Base-by-base conservation (phyloP, 2,888 invertebrate species). In the Nebria salina region DNA sequence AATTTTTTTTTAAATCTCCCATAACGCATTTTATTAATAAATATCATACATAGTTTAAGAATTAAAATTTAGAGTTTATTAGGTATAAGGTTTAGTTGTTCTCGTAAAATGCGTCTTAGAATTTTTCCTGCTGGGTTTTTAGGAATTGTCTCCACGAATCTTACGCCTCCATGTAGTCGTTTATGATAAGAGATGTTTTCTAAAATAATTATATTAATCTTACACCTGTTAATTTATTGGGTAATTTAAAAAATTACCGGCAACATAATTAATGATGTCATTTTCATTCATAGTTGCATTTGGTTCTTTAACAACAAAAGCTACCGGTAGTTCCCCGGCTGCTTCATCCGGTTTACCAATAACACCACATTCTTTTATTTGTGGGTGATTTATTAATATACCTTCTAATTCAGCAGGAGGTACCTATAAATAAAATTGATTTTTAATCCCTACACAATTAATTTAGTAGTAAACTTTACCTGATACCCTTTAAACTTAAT, bases 401-500 rank as follows among this genome's bases (percentile, higher is more conserved):
- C 93, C 93, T 88, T 98, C 97, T 66, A 98, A 88, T 89, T 97
- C 97, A 0, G 97, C 96, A 2, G 97, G 97, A 0, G 97, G 94
- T 65, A 93, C 93, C 93, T 34, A 34, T 2, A 34, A 34, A 34
- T 34, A 4, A 85, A 68, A 82, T 41, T 26, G 13, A 34, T 34
- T 34, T 34, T 20, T 20, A 20, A 20, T 20, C 1, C 20, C 20
- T 20, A 20, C 20, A 20, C 20, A 20, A 5, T 34, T 34, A 34
- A 34, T 34, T 34, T 34, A 5, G 34, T 34, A 7, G 66, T 11
- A 7, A 20, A 13, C 65, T 80, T 20, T 83, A 95, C 95, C 92
- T 95, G 94, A 86, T 93, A 95, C 68, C 94, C 96, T 88, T 97
- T 97, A 86, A 96, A 96, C 88, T 97, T 97, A 85, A 97, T 97